These are phyloP conservation scores for Magallana nippona DNA, from an alignment of 2,888 invertebrate genomes.

Conservation along the genomic window DNA sequence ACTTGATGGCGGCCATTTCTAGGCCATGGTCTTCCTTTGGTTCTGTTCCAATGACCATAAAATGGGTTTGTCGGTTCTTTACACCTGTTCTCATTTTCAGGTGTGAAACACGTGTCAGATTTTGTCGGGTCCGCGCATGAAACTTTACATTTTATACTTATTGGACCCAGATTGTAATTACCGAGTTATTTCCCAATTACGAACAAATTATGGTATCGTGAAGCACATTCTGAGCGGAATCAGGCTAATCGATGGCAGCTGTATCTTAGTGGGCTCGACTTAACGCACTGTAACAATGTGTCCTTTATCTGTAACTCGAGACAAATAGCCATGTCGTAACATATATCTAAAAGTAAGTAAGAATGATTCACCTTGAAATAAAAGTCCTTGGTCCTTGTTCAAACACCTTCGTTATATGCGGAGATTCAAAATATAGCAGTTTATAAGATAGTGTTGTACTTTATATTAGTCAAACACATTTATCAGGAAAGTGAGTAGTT, in stretches of 20 bases:
- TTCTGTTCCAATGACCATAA: neutral
- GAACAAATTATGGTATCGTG: slow-evolving; percentile 13
- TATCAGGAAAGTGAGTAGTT: too few species aligned
- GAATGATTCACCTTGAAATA: too few species aligned
- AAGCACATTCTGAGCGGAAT: neutral
- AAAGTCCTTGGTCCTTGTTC: neutral
- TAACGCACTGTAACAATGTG: too few species aligned
- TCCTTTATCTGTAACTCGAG: too few species aligned
- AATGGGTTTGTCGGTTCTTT: neutral
- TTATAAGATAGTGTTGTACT: too few species aligned
- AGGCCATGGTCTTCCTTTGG: neutral
- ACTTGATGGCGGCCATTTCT: neutral
- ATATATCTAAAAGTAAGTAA: too few species aligned
- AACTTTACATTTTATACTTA: slow-evolving; percentile 13
- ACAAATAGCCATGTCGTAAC: too few species aligned
- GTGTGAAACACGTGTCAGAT: neutral
- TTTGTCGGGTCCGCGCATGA: neutral
- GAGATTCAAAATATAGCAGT: too few species aligned
- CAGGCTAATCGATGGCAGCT: neutral
- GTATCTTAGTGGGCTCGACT: too few species aligned
- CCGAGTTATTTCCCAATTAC: neutral
- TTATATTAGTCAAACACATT: too few species aligned
- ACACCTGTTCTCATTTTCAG: neutral
- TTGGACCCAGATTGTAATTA: slow-evolving; percentile 17
- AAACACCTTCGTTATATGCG: neutral